Evolutionary conservation across 2,797 vertebrate species (phyloP), one percentile per base, ranked within the genome.

Genomic region (Dromococcyx pavoninus): DNA sequence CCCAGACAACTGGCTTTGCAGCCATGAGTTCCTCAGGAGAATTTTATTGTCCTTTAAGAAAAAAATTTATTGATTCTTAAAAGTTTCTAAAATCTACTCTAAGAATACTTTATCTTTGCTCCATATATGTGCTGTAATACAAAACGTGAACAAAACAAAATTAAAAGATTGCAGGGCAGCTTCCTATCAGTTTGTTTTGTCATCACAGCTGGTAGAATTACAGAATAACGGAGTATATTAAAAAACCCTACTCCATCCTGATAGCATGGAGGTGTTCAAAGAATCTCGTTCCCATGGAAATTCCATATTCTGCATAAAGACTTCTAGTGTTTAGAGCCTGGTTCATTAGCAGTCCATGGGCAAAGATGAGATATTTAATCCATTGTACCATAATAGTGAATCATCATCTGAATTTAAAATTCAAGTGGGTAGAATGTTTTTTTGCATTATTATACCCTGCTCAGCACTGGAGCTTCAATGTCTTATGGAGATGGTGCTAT

Each of bases 391-490:
- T 95, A 96, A 88, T 18, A 88, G 53, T 62, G 79, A 95, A 90
- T 95, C 78, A 90, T 71, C 66, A 75, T 39, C 50, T 66, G 88
- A 94, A 86, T 96, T 96, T 94, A 90, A 97, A 96, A 97, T 96
- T 95, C 88, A 89, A 90, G 83, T 74, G 46, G 28, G 30, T 80
- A 88, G 83, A 94, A 87, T 65, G 77, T 23, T 91, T 83, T n/a
- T 88, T 66, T 94, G 30, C 86, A 50, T 88, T 94, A 80, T 95
- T 94, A 92, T 91, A 94, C 78, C 58, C 50, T 79, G 56, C 74
- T 96, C 74, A 76, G 69, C 64, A 46, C 41, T n/a, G 60, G 73
- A 81, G 25, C 33, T 67, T 79, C 69, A 75, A 32, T 61, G 33
- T 44, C 48, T 58, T 48, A 23, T 2, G n/a, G 70, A 85, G 64